Base-by-base conservation (phyloP, 2,797 vertebrate genomes). In the Hephaestus fuliginosus region DNA sequence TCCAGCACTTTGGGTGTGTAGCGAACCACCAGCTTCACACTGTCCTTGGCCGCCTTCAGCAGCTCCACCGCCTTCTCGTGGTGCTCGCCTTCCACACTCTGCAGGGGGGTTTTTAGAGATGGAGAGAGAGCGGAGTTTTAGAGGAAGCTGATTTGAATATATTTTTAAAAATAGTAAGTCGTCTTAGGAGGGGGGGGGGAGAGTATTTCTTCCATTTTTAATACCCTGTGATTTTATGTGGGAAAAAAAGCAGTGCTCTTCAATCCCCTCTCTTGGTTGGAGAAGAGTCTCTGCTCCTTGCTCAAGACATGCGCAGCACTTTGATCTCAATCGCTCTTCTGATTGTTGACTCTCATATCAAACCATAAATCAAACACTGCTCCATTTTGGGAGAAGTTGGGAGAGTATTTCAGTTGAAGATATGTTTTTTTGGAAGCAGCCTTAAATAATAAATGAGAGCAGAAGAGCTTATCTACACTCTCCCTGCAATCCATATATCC, bases 1-100 rank as follows among this genome's bases (percentile, higher is more conserved):
- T 99, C 98, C 92, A 99, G 94, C 79, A 99, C 98, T 87, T 99
- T 99, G 41, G 98, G 98, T 9, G 98, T 99, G 91, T 99, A 99
- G 90, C 98, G 97, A 1, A 99, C 98, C 91, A 99, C 98, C 86
- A 99, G 94, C 93, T 99, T 99, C 82, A 99, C 98, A 0, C 96
- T 99, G 90, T 98, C 97, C 92, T 99, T 97, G 12, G 98, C 98
- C 0, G 98, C 98, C 92, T 99, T 99, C 88, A 99, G 96, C 33
- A 99, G 94, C 86, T 99, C 98, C 90, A 99, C 98, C 0, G 98
- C 98, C 86, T 98, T 99, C 94, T 99, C 98, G 0, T 99, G 98
- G 86, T 99, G 98, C 14, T 99, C 98, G 12, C 98, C 98, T 92
- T 99, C 98, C 75, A 99, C 98, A 0, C 98, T 99, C 98, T 99